phyloP scores from a whole-genome alignment of 2,888 invertebrate genomes.

The Epistrophe grossulariae region DNA sequence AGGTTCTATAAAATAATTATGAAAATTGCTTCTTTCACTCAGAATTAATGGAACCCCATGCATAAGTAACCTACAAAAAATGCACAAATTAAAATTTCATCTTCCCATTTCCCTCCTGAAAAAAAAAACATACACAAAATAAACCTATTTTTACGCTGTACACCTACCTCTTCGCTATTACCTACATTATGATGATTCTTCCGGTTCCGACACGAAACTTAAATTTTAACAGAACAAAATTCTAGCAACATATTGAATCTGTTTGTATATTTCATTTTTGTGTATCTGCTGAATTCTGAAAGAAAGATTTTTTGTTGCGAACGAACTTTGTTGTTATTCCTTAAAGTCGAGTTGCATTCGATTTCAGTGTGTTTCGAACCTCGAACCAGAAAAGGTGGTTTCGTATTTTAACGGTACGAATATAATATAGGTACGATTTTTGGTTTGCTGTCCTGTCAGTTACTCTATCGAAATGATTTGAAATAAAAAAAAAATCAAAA shows the following conservation, averaged over 20 bases:
- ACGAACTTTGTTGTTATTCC: slow-evolving; percentile 11
- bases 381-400: slow-evolving; percentile 56
- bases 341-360: slow-evolving; percentile 53
- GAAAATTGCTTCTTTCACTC: no score
- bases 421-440: slow-evolving; percentile 1
- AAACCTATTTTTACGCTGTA: background rate
- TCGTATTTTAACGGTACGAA: slow-evolving; percentile 21
- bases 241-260: slow-evolving; percentile 20
- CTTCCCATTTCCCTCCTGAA: background rate
- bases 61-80: no score
- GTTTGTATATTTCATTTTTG: background rate
- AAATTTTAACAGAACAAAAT: background rate
- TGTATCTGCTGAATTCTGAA: slow-evolving; percentile 1
- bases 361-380: slow-evolving; percentile 72
- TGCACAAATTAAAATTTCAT: background rate
- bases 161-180: background rate
- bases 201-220: background rate
- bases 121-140: background rate
- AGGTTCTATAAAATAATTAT: no score
- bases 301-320: slow-evolving; percentile 16
- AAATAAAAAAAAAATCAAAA: background rate
- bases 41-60: no score
- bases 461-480: slow-evolving; percentile 14
- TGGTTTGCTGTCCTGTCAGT: slow-evolving; percentile 13
- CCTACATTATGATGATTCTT: background rate